These are phyloP conservation scores for Cygnus olor DNA, from an alignment of 2,797 vertebrate species.

Conservation along the genomic window DNA sequence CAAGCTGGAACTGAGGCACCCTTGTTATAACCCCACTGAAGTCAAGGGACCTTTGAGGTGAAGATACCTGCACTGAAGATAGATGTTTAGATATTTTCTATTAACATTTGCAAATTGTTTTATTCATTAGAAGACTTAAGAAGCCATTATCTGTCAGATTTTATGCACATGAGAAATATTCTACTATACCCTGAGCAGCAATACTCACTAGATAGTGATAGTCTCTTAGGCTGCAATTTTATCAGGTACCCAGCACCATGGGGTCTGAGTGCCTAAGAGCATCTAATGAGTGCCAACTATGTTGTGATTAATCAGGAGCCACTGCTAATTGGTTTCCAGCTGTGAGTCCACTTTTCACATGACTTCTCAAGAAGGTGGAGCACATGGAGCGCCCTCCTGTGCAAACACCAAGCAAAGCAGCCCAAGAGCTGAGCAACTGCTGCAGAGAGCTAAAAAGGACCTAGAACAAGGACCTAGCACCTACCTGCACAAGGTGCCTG, in stretches of 20 bases:
- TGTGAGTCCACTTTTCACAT: background rate
- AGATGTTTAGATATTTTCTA: background rate
- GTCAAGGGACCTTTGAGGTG: background rate
- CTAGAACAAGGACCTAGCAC: background rate
- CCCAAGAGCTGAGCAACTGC: accelerated
- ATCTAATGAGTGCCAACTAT: background rate
- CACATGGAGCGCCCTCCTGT: background rate
- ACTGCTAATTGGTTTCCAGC: background rate
- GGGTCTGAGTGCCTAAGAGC: background rate
- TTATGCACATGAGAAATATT: background rate
- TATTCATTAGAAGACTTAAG: background rate
- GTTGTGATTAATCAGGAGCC: background rate
- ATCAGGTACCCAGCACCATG: accelerated
- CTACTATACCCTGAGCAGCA: background rate
- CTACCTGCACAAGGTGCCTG: accelerated
- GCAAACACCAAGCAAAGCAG: background rate
- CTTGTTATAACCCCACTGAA: background rate
- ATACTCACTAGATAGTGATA: background rate
- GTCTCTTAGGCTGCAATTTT: background rate
- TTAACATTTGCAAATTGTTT: background rate
- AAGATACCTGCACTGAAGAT: background rate
- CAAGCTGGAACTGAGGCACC: background rate
- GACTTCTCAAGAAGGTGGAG: background rate
- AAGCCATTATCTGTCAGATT: background rate
- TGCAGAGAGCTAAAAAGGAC: background rate